phyloP scores from a whole-genome alignment of 2,888 invertebrate species.

The Falcaria lacertinaria region DNA sequence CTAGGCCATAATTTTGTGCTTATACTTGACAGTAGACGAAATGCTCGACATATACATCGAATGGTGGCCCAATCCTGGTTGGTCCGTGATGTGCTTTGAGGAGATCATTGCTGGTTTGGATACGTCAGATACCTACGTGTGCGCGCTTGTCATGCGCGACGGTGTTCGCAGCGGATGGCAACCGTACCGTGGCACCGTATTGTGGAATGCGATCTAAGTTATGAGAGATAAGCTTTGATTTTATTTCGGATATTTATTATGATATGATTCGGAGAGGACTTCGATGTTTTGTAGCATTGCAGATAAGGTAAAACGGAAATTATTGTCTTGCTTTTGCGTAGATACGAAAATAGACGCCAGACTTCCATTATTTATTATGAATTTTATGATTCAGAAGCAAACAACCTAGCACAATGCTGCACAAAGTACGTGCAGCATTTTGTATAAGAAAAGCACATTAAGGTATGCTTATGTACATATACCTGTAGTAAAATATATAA shows the following conservation, averaged over 20 bases:
- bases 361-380: too few species aligned
- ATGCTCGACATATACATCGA: too few species aligned
- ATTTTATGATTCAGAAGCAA: too few species aligned
- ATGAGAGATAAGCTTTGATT: constrained; percentile 20
- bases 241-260: constrained; percentile 2
- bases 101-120: constrained; percentile 15
- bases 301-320: background rate
- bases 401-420: too few species aligned
- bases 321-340: too few species aligned
- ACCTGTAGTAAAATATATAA: too few species aligned
- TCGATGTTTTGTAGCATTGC: background rate
- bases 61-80: background rate
- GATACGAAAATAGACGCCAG: too few species aligned
- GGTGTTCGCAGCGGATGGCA: constrained; percentile 52
- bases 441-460: too few species aligned
- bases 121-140: constrained; percentile 28
- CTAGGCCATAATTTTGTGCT: too few species aligned
- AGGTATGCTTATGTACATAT: too few species aligned
- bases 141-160: constrained; percentile 60
- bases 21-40: too few species aligned
- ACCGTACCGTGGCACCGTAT: constrained; percentile 57
- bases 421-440: too few species aligned
- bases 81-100: constrained; percentile 12
- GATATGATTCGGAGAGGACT: background rate
- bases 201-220: constrained; percentile 32